Evolutionary conservation across 2,113 vertebrate species (phyloP).

Genomic region (Gorsachius goisagi): DNA sequence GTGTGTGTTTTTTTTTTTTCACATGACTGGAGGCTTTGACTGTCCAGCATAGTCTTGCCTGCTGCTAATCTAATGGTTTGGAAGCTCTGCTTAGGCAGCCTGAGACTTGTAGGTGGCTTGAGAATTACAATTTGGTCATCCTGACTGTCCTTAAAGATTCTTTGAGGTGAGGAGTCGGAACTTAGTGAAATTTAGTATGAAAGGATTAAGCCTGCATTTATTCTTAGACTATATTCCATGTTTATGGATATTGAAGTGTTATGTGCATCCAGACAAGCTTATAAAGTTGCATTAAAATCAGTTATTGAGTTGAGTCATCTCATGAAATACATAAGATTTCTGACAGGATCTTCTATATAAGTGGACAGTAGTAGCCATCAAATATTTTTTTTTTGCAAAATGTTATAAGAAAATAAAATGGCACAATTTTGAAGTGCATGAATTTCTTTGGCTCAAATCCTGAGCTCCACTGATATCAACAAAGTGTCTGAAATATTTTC

Average conservation of each 20-base stretch:
- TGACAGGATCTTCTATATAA: not conserved
- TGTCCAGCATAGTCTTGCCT: not conserved
- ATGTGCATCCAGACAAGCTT: not conserved
- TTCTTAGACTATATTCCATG: not conserved
- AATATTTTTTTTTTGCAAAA: not conserved
- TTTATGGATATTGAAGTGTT: not conserved
- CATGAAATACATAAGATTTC: not conserved
- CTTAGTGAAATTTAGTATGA: not conserved
- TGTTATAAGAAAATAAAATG: not conserved
- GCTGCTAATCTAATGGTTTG: not conserved
- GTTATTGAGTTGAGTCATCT: not conserved
- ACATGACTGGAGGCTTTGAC: not conserved
- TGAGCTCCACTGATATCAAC: not conserved
- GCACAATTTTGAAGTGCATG: not conserved
- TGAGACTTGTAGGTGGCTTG: not conserved
- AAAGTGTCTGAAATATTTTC: not conserved
- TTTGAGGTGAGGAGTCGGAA: not conserved
- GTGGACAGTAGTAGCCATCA: not conserved
- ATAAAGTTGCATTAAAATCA: not conserved
- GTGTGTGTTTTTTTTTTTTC: not conserved
- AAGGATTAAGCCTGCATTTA: not conserved
- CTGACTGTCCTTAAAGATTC: not conserved
- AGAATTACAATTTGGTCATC: not conserved
- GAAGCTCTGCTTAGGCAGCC: not conserved
- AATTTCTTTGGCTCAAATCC: not conserved